Base-by-base conservation (phyloP, 2,888 invertebrate species). In the Cantharis flavilabris region DNA sequence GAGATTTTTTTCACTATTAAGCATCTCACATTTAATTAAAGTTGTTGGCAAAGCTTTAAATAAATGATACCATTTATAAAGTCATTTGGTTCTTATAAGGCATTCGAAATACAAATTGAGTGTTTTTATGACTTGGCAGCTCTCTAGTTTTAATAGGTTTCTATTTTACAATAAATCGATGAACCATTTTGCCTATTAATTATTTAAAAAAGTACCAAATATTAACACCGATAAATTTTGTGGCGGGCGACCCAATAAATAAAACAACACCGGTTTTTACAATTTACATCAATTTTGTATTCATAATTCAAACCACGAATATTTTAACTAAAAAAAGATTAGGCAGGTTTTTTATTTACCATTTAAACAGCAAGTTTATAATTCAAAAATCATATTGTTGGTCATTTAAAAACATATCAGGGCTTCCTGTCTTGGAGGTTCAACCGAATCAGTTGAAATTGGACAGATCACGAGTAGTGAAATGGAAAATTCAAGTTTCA, bases 31-130 rank as follows among this genome's bases (percentile, higher is more conserved):
- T 78, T 78, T 75, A 75, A 78, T 75, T 78, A 78, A 78, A 72
- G 62, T 74, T 69, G 62, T 72, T 78, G 78, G 79, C 80, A 75
- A 79, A 70, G 79, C 77, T 71, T 72, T 70, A 77, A 80, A 80
- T 80, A 81, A 80, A 80, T 79, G 77, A 72, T 76, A 76, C 77
- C 78, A 79, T 79, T 81, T 79, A 81, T 78, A 79, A 81, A 76
- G 78, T 72, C 79, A 71, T 79, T 78, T 77, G 70, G 72, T 78
- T 76, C 80, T 80, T 78, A 71, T 76, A 73, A 73, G 72, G 78
- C 75, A 70, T 69, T 73, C 65, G 73, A 73, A 73, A 76, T 65
- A 70, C 76, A 73, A 76, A 76, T 76, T 76, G 73, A 72, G 65
- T 76, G 73, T 72, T 76, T 76, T 76, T 76, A 76, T 72, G 76